These are phyloP conservation scores for Microctenopoma steveboyesi DNA, from an alignment of 2,797 vertebrate genomes.

Conservation along the genomic window DNA sequence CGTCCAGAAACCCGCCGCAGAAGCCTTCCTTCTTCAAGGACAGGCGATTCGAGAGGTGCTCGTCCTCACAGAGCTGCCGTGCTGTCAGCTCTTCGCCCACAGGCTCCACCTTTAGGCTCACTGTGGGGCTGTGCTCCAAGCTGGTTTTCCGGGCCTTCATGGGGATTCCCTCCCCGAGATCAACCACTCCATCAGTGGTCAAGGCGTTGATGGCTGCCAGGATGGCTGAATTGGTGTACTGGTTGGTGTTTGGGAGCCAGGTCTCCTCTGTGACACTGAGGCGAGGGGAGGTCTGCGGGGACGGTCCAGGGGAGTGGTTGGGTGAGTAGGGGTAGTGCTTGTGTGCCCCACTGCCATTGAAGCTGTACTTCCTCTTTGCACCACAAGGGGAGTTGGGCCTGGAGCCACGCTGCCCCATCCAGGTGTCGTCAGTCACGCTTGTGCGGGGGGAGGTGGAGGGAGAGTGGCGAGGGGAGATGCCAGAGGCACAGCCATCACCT, in stretches of 20 bases:
- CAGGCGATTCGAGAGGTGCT: constrained; percentile 82
- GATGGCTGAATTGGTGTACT: constrained; percentile 97
- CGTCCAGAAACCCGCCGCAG: constrained; percentile 91
- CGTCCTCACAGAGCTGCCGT: constrained; percentile 85
- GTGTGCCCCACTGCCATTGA: constrained; percentile 82
- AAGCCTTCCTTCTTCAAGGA: constrained; percentile 91
- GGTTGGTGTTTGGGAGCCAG: constrained; percentile 93
- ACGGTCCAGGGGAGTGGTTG: constrained; percentile 88
- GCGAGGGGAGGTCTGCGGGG: constrained; percentile 90
- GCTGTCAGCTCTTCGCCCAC: constrained; percentile 85
- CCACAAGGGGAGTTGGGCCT: constrained; percentile 91
- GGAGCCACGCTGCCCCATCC: constrained; percentile 85
- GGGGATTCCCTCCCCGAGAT: constrained; percentile 92
- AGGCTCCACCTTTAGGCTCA: constrained; percentile 93
- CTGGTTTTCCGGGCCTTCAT: constrained; percentile 91
- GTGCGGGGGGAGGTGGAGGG: constrained; percentile 89
- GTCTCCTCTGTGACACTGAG: constrained; percentile 92
- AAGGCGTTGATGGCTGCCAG: constrained; percentile 96
- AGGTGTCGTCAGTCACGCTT: constrained; percentile 90
- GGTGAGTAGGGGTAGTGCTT: constrained; percentile 89
- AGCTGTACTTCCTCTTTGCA: constrained; percentile 94
- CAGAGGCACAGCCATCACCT: constrained; percentile 82
- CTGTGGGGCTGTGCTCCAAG: constrained; percentile 83
- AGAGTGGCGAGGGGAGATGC: constrained; percentile 88
- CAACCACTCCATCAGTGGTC: constrained; percentile 90